These are phyloP conservation scores for Callipepla squamata DNA, from an alignment of 2,113 vertebrate genomes.

Conservation along the genomic window DNA sequence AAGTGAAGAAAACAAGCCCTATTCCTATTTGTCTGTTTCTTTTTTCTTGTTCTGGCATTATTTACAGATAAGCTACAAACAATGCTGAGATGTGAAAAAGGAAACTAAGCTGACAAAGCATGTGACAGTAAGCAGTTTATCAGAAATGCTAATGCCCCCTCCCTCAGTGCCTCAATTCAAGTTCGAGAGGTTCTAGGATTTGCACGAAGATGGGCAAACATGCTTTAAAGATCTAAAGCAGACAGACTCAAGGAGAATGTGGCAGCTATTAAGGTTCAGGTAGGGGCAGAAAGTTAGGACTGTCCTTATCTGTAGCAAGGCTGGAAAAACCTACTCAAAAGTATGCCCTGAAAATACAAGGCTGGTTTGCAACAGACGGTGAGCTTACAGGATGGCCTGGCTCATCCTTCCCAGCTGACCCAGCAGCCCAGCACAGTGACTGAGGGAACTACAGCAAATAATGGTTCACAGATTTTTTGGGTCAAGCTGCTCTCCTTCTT, in stretches of 20 bases:
- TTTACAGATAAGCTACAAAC: slow-evolving; percentile 40
- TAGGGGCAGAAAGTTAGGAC: neutral
- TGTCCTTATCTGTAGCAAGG: neutral
- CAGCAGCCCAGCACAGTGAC: neutral
- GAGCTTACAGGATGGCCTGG: neutral
- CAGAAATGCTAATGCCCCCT: neutral
- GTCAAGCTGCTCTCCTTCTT: neutral
- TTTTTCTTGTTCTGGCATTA: neutral
- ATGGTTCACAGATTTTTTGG: neutral
- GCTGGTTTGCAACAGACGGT: neutral
- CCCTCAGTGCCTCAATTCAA: neutral
- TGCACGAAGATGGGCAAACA: neutral
- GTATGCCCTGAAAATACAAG: neutral
- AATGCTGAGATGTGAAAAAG: neutral
- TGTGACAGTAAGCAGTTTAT: slow-evolving; percentile 4
- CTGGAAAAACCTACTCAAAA: neutral
- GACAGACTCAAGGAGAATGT: neutral
- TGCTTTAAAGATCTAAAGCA: neutral
- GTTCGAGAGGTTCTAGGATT: neutral
- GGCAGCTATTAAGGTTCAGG: neutral
- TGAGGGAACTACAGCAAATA: neutral
- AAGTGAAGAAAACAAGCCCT: neutral
- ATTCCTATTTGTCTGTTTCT: neutral
- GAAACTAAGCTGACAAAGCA: slow-evolving; percentile 13
- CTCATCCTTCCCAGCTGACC: neutral